Evolutionary conservation across 1,140 invertebrate species (phyloP).

Genomic region (Aethina tumida): DNA sequence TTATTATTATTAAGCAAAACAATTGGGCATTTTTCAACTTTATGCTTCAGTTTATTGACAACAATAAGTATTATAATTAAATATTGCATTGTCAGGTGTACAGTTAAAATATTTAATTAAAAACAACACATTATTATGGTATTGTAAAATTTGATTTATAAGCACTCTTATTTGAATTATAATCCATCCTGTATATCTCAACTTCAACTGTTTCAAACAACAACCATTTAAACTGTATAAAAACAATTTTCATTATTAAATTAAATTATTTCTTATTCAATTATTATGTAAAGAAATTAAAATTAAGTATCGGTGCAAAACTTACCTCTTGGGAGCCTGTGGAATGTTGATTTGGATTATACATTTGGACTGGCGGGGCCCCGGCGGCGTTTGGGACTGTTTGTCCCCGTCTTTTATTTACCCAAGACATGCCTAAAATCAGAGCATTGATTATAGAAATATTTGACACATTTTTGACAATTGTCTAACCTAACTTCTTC

Average conservation of each 20-base stretch:
- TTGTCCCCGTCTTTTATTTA: slow-evolving; percentile 25
- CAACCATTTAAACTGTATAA: slow-evolving; percentile 1
- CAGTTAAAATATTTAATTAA: no score
- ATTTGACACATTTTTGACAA: slow-evolving; percentile 1
- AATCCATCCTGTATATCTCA: background rate
- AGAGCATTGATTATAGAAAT: background rate
- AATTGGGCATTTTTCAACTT: no score
- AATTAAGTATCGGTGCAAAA: background rate
- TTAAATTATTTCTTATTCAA: background rate
- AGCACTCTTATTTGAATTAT: background rate
- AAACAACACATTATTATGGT: no score
- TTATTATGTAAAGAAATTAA: background rate
- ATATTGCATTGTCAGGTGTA: no score
- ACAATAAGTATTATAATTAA: no score
- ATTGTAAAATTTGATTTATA: no score
- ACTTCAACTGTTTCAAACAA: background rate
- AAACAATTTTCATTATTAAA: background rate
- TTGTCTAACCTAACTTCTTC: slow-evolving; percentile 5
- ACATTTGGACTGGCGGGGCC: slow-evolving; percentile 27
- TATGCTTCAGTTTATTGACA: no score
- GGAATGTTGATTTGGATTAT: slow-evolving; percentile 33
- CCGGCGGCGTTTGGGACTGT: slow-evolving; percentile 19
- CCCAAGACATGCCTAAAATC: slow-evolving; percentile 30
- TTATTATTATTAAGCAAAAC: background rate
- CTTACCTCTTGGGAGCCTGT: slow-evolving; percentile 25